Evolutionary conservation across 2,888 invertebrate genomes (phyloP), one percentile per base, ranked within the genome.

Genomic region (Brachyptera putata): DNA sequence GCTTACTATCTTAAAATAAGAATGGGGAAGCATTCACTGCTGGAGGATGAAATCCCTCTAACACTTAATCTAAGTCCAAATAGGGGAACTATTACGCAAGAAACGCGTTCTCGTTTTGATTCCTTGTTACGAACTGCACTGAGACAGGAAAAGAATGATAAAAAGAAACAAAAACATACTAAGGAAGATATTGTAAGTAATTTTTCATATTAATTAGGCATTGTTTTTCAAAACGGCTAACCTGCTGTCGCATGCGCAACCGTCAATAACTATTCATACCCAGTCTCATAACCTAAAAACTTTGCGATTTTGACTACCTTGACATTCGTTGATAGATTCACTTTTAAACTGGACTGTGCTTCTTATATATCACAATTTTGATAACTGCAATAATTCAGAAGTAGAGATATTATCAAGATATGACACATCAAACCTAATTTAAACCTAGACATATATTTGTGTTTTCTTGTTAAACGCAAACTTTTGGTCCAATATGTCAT

Each of bases 41-140:
- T 53, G 4, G 63, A 60, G 1, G 60, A 63, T 61, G 60, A 63
- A 55, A 57, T 57, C 30, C 62, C 60, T 22, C 57, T 62, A 9
- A 62, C 62, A n/a, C 53, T 21, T 18, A 2, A 48, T n/a, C 26
- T 55, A 3, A 46, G 24, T 46, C 41, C 63, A 36, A 62, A 67
- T 63, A 5, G 53, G 21, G 18, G n/a, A n/a, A n/a, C 53, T 9
- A 62, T 70, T 46, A 69, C 66, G 57, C 65, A 66, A 43, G 71
- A 72, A 67, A 73, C 74, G 11, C 71, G 69, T 66, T 67, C 68
- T 30, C 69, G 69, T 62, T 73, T 74, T 64, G 70, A 73, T 34
- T 66, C 68, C 5, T 64, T 73, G 57, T 61, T 73, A 34, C 71
- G 70, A 64, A 61, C 66, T 18, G 71, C 71, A 1, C 64, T 69